Base-by-base conservation (phyloP, 1,140 invertebrate genomes). In the Formica exsecta region DNA sequence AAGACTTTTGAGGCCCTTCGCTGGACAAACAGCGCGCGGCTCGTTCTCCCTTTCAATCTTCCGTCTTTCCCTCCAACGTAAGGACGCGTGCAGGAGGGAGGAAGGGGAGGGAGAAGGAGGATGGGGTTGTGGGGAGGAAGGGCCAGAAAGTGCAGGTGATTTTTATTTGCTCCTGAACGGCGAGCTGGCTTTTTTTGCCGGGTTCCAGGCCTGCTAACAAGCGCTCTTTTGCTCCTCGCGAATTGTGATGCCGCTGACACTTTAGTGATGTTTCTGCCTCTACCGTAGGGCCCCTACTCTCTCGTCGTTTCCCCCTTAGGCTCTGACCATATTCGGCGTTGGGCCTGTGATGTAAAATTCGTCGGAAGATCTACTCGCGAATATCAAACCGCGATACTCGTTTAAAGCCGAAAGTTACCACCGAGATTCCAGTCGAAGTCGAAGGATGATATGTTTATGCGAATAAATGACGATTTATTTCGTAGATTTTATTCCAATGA, bases 181-280 rank as follows among this genome's bases (percentile, higher is more conserved):
- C 80, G 70, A 84, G 79, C 90, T 83, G 86, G 70, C 86, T 92
- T 93, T 92, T 48, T 92, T 93, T 91, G 75, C 73, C 79, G 81
- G 16, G 59, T 62, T 80, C 85, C 83, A 66, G 59, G 89, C 81
- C 88, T 90, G 90, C 93, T 93, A 93, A 93, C 93, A 93, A 93
- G 93, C 92, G 87, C 91, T 87, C 89, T 90, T 92, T 91, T 92
- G 90, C 92, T 92, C 88, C 91, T 89, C 89, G 89, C 92, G 93
- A 93, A 93, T 93, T 93, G 92, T 93, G 93, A 93, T 93, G 92
- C 92, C 88, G 83, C 92, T 93, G 93, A 93, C 93, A 93, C 93
- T 93, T 93, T 93, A 93, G 93, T 92, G 92, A 93, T 93, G 93
- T 93, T 93, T 89, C 89, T 90, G 85, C 87, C 77, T 89, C 87